Evolutionary conservation across 2,113 vertebrate species (phyloP).

Genomic region (Neotoma lepida): DNA sequence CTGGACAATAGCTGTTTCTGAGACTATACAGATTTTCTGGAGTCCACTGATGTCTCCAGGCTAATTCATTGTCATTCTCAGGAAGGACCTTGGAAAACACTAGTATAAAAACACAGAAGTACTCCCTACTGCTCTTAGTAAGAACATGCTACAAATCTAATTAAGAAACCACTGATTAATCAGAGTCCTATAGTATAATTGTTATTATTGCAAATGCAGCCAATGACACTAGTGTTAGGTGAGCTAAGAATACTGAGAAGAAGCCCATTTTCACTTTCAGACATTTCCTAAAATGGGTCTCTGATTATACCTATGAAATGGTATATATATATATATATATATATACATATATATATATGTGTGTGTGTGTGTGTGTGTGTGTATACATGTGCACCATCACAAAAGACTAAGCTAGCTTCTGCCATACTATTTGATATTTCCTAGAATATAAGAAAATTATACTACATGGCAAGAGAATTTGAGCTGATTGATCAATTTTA

Average conservation of each 20-base stretch:
- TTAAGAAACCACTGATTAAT: conserved; percentile 8
- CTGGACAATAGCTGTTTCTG: neutral
- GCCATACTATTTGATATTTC: neutral
- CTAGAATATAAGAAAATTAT: neutral
- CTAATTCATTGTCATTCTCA: neutral
- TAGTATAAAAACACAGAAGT: neutral
- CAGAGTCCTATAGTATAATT: neutral
- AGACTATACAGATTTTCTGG: neutral
- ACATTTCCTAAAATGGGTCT: neutral
- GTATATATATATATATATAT: neutral
- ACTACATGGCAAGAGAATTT: conserved; percentile 9
- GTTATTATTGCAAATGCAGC: neutral
- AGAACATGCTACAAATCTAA: neutral
- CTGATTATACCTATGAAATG: neutral
- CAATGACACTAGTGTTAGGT: neutral
- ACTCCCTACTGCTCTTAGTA: neutral
- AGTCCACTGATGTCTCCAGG: neutral
- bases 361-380: too few species aligned
- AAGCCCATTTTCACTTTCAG: neutral
- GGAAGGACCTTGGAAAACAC: neutral
- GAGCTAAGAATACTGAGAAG: neutral
- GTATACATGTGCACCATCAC: neutral
- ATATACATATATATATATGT: too few species aligned
- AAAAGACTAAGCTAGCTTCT: neutral
- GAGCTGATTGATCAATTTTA: conserved; percentile 3